Percentiles rank a stretch among this genome's conserved stretches.
Evolutionary conservation across 2,888 invertebrate species (phyloP).

Genomic region (Andrena flavipes): DNA sequence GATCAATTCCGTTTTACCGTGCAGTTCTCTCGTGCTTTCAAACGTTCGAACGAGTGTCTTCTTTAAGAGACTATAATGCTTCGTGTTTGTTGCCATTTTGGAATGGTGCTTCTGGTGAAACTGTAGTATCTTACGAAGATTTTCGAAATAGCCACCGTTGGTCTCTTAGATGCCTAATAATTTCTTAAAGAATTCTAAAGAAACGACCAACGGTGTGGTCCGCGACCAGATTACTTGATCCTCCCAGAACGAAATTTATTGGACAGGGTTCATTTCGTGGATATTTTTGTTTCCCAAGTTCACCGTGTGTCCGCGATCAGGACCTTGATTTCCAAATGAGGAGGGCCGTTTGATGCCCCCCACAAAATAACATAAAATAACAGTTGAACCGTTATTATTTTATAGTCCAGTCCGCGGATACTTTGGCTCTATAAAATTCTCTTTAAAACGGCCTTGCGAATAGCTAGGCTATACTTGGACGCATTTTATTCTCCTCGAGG

Average conservation of each 20-base stretch:
- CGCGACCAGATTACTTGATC: background rate
- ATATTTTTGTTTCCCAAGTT: background rate
- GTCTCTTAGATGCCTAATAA: background rate
- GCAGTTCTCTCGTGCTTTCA: background rate
- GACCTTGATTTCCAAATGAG: background rate
- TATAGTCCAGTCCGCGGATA: background rate
- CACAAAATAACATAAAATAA: background rate
- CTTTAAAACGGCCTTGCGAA: background rate
- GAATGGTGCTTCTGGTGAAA: too few species aligned
- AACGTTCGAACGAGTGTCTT: too few species aligned
- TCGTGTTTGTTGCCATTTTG: too few species aligned
- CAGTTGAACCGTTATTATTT: conserved; percentile 30
- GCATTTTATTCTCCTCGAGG: conserved; percentile 15
- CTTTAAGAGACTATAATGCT: too few species aligned
- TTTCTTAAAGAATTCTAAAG: conserved; percentile 6
- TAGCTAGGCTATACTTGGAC: background rate
- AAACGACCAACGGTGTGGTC: conserved; percentile 2
- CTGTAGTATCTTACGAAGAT: background rate
- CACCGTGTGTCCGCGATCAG: too few species aligned
- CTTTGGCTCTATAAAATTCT: conserved; percentile 11
- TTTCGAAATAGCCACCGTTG: background rate
- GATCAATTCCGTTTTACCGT: background rate
- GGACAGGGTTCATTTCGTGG: background rate
- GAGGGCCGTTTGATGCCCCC: background rate
- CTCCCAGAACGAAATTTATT: conserved; percentile 17